Percentiles rank a stretch among this genome's conserved stretches.
phyloP scores from a whole-genome alignment of 2,797 vertebrate species.

The Spatula clypeata region DNA sequence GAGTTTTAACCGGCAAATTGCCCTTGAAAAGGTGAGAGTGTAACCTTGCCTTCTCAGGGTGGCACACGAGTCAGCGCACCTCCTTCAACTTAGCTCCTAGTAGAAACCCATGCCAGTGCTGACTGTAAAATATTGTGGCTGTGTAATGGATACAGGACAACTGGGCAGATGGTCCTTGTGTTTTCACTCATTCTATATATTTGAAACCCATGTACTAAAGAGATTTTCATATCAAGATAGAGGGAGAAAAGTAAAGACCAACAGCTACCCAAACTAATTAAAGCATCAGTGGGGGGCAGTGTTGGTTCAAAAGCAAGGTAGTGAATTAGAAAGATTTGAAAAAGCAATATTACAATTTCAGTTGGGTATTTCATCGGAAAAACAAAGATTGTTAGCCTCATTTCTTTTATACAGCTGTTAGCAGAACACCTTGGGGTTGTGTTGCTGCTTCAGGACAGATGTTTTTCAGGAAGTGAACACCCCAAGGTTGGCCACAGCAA shows the following conservation, averaged over 20 bases:
- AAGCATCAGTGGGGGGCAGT: not conserved
- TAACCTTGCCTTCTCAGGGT: not conserved
- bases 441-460: not conserved
- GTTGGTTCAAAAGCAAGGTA: not conserved
- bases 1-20: not conserved
- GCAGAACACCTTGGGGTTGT: not conserved
- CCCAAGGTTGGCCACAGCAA: not conserved
- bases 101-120: not conserved
- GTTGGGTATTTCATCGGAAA: not conserved
- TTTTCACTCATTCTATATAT: not conserved
- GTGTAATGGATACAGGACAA: not conserved
- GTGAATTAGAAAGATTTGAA: not conserved
- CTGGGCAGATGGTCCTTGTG: not conserved
- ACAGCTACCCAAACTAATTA: not conserved
- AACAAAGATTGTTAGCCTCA: not conserved
- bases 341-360: not conserved
- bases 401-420: not conserved
- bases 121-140: not conserved
- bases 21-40: not conserved
- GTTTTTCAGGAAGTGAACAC: not conserved
- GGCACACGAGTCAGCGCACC: not conserved
- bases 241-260: not conserved
- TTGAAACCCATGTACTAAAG: not conserved
- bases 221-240: not conserved
- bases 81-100: not conserved